These are phyloP conservation scores for Urocolius indicus DNA, from an alignment of 2,113 vertebrate genomes.

Conservation along the genomic window DNA sequence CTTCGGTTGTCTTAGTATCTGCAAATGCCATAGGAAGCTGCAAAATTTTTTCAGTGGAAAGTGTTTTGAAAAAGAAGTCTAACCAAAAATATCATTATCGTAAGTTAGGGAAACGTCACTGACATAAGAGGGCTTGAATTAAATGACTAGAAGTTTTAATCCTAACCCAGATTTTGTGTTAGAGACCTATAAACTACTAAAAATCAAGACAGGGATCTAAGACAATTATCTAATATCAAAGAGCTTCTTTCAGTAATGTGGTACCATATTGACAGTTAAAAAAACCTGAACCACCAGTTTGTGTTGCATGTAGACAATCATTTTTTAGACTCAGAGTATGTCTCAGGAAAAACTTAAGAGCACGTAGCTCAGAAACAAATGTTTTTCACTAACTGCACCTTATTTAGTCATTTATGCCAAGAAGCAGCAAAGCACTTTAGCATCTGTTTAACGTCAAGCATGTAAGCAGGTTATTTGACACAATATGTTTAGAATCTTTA, in stretches of 20 bases:
- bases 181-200: not conserved
- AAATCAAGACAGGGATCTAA: not conserved
- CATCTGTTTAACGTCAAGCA: not conserved
- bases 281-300: not conserved
- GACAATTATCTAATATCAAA: not conserved
- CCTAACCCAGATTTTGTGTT: not conserved
- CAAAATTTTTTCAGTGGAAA: not conserved
- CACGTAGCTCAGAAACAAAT: not conserved
- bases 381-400: not conserved
- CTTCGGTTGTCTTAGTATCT: not conserved
- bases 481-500: not conserved
- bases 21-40: not conserved
- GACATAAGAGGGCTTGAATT: not conserved
- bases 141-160: not conserved
- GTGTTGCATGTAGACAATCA: rapidly evolving
- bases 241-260: rapidly evolving
- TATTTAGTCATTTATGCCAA: not conserved
- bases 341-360: not conserved
- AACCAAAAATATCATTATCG: not conserved
- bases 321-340: not conserved
- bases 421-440: not conserved
- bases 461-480: not conserved
- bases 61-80: not conserved
- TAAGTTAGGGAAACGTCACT: not conserved
- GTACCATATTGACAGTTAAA: not conserved